Evolutionary conservation across 2,797 vertebrate species (phyloP).

Genomic region (Acomys russatus): DNA sequence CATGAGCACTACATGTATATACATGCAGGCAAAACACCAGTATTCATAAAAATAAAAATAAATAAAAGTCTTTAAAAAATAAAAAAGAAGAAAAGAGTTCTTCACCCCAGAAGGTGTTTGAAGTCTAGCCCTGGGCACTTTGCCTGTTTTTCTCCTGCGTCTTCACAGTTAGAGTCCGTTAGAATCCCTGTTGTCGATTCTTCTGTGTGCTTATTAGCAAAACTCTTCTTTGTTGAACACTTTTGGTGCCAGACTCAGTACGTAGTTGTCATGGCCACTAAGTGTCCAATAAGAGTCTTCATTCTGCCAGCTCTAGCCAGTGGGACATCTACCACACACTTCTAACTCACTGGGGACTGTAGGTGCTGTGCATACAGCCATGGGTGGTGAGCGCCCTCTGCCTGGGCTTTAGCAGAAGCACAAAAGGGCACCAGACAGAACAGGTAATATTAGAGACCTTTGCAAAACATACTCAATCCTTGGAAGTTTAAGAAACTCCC

Average conservation of each 20-base stretch:
- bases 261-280: not conserved
- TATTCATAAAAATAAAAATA: slow-evolving; percentile 6
- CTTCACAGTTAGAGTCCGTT: not conserved
- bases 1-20: not conserved
- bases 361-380: not conserved
- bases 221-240: not conserved
- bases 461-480: not conserved
- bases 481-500: not conserved
- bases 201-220: not conserved
- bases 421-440: not conserved
- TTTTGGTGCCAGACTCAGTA: not conserved
- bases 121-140: not conserved
- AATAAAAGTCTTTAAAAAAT: not conserved
- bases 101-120: not conserved
- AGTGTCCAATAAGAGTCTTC: not conserved
- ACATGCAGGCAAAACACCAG: not conserved
- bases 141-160: not conserved
- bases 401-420: not conserved
- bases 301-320: not conserved
- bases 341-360: not conserved
- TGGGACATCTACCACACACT: fast-evolving
- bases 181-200: no score
- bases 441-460: not conserved
- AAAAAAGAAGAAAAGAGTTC: not conserved
- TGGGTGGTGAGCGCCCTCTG: not conserved